These are phyloP conservation scores for Leptinotarsa rubiginosa DNA, from an alignment of 2,888 invertebrate genomes.

Conservation along the genomic window DNA sequence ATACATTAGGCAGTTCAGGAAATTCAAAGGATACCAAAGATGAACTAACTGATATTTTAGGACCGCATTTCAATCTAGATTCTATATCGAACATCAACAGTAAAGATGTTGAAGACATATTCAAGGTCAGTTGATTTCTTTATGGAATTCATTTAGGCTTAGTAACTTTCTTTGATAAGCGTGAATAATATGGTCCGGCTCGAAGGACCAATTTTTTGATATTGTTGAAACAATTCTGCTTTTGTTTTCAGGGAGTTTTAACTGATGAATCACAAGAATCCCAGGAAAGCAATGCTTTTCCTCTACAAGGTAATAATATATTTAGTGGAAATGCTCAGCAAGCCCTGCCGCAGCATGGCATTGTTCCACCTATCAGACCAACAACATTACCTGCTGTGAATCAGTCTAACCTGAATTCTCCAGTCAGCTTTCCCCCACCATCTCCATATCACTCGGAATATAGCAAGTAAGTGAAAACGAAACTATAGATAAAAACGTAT, in stretches of 20 bases:
- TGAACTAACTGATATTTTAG: slow-evolving; percentile 75
- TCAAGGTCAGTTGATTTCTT: slow-evolving; percentile 69
- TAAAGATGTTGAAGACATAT: slow-evolving; percentile 91
- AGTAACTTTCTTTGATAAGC: too few relatives aligned
- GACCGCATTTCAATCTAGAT: slow-evolving; percentile 80
- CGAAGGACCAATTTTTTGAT: not conserved
- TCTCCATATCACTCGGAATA: slow-evolving; percentile 85
- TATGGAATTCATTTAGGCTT: not conserved
- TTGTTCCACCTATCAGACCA: slow-evolving; percentile 62
- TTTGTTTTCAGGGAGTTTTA: slow-evolving; percentile 73
- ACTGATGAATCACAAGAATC: slow-evolving; percentile 87
- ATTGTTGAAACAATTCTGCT: not conserved
- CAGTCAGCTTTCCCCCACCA: slow-evolving; percentile 80
- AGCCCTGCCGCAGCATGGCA: slow-evolving; percentile 47
- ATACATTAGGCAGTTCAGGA: slow-evolving; percentile 61
- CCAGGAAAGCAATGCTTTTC: slow-evolving; percentile 76
- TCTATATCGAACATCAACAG: slow-evolving; percentile 90
- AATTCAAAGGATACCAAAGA: slow-evolving; percentile 75
- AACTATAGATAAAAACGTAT: not conserved
- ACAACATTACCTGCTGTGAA: slow-evolving; percentile 66
- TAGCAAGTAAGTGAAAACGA: slow-evolving; percentile 75
- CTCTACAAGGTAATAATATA: slow-evolving; percentile 50
- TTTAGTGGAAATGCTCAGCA: slow-evolving; percentile 41
- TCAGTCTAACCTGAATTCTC: slow-evolving; percentile 71
- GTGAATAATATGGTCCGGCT: not conserved